Base-by-base conservation (phyloP, 2,888 invertebrate genomes). In the Patella pellucida region DNA sequence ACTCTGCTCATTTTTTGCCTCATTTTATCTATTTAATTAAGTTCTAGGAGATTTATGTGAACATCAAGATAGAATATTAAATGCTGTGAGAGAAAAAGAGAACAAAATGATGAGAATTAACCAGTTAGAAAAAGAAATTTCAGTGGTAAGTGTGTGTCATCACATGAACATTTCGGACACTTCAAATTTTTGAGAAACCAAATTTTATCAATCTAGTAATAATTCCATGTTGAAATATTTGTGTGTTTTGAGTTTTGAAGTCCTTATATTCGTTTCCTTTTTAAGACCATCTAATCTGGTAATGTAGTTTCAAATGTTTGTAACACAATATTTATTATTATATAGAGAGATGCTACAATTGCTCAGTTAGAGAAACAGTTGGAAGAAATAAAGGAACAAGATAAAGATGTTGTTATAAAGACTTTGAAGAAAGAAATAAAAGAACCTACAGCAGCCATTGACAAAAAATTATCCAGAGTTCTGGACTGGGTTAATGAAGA, bases 341-440 rank as follows among this genome's bases (percentile, higher is more conserved):
- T 16, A 50, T 75, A 86, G 85, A 83, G 81, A 79, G 83, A 85
- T 71, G 82, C 83, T 9, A 79, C 79, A 69, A 83, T 86, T 31
- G 71, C 76, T 67, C 73, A 79, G 23, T 77, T 85, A 4, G 71
- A 82, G 52, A 78, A 78, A 54, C 79, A 81, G 73, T 72, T 78
- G 23, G 74, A 69, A 16, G 78, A 77, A 41, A 76, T 73, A 16
- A 68, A 54, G 27, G 71, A 73, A 68, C 77, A 79, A 41, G 78
- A 72, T 27, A 54, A 77, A 16, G 69, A 73, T 15, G 50, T 68
- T 12, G n/a, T 84, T 67, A 71, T 81, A 2, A 81, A 81, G 56
- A 78, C 83, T 56, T 69, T 85, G 62, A 80, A 79, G 68, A 71
- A 69, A 27, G 82, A 82, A 69, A 56, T 85, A 31, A 54, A 72